phyloP scores from a whole-genome alignment of 2,113 vertebrate species.

The Etheostoma cragini region DNA sequence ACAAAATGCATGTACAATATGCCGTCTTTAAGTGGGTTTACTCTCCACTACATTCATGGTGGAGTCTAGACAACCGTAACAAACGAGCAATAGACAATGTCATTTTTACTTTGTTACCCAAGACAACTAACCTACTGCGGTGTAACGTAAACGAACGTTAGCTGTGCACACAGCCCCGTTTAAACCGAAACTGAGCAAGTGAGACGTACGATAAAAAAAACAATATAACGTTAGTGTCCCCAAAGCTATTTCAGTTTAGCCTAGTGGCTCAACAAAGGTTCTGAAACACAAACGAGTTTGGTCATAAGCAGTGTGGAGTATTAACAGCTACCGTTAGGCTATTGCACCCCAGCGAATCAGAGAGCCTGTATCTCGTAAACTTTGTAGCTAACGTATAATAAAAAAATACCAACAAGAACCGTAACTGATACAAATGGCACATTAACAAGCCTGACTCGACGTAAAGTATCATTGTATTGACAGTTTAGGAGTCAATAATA shows the following conservation, averaged over 20 bases:
- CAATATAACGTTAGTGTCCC: neutral
- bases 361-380: constrained; percentile 66
- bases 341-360: constrained; percentile 38
- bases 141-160: neutral
- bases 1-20: neutral
- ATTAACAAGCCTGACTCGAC: neutral
- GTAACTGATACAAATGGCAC: neutral
- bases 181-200: constrained; percentile 27
- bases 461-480: neutral
- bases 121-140: neutral
- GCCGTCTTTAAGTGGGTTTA: neutral
- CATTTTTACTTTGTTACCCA: neutral
- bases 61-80: neutral
- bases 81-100: neutral
- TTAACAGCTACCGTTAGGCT: constrained; percentile 16
- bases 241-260: neutral
- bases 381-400: constrained; percentile 59
- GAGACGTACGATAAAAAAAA: constrained; percentile 5
- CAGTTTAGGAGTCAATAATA: neutral
- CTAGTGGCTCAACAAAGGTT: constrained; percentile 13
- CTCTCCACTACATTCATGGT: too few relatives aligned
- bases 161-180: constrained; percentile 5
- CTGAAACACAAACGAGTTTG: constrained; percentile 30
- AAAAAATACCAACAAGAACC: constrained; percentile 28
- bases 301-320: constrained; percentile 3